Percentiles rank a stretch among this genome's conserved stretches.
phyloP scores from a whole-genome alignment of 2,797 vertebrate genomes.

The Coluber constrictor region DNA sequence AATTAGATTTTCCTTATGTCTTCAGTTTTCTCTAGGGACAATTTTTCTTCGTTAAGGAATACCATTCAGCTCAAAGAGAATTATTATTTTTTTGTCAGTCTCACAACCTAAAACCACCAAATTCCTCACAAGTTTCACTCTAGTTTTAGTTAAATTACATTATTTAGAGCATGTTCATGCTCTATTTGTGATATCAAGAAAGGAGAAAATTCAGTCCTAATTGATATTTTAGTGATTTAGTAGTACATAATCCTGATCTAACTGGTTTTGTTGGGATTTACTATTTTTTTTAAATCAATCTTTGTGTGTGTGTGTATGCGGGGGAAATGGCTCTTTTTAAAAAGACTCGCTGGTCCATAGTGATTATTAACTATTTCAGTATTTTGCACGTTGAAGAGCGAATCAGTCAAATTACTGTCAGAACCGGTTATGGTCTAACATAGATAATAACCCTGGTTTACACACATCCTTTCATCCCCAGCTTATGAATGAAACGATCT shows the following conservation, averaged over 20 bases:
- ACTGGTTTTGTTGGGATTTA: background rate
- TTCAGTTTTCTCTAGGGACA: background rate
- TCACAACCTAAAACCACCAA: background rate
- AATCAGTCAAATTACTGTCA: background rate
- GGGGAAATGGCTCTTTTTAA: background rate
- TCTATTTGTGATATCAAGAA: background rate
- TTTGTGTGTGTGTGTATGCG: background rate
- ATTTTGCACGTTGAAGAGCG: background rate
- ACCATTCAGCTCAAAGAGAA: background rate
- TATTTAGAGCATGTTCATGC: background rate
- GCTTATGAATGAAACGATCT: background rate
- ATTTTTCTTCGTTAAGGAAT: background rate
- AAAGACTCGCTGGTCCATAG: background rate
- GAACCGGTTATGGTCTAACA: background rate
- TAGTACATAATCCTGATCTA: background rate
- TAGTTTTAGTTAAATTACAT: background rate
- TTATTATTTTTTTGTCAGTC: background rate
- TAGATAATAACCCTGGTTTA: background rate
- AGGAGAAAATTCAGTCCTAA: background rate
- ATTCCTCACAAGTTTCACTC: background rate
- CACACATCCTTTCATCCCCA: background rate
- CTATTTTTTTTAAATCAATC: background rate
- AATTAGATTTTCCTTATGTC: background rate
- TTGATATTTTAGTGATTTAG: background rate
- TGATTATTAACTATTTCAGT: background rate